Base-by-base conservation (phyloP, 2,888 invertebrate species). In the Anodontia alba region DNA sequence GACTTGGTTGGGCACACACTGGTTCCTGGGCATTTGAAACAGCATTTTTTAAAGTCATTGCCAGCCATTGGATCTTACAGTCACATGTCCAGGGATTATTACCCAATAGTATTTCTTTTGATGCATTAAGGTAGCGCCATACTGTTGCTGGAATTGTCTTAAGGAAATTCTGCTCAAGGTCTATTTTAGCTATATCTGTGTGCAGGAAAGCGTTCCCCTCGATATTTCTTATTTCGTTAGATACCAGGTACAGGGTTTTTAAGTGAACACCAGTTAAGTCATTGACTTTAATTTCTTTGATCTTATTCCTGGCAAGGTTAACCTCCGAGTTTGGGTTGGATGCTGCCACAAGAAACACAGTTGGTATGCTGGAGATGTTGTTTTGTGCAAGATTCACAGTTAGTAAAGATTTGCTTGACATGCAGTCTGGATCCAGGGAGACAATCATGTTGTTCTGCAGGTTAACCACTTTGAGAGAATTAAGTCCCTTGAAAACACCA, bases 41-140 rank as follows among this genome's bases (percentile, higher is more conserved):
- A 15, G 62, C 70, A 54, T 36, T 79, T 38, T 70, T 74, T 23
- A 71, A 85, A 73, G 80, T 81, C 1, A 73, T 73, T 5, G 86
- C 81, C 76, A 91, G 70, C 91, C 91, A 91, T 66, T 88, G 78
- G 26, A 87, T 76, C 43, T 76, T 73, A 79, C 91, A 91, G 82
- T 89, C 87, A 84, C 91, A 91, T 57, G 54, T 42, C 89, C 90
- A 90, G 29, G 83, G 85, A 73, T 88, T 88, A 33, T 87, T 82
- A 46, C 74, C 78, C 51, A 83, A 62, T 73, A 80, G 49, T 12
- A 88, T 26, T 12, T 62, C 33, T 38, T 82, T 73, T 42, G 84
- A 80, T 72, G 80, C 74, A 72, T 79, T 81, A 23, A 90, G 67
- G 72, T 87, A 79, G 15, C 68, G 62, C 49, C 80, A 38, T 76